Base-by-base conservation (phyloP, 2,797 vertebrate genomes). In the Notolabrus celidotus region DNA sequence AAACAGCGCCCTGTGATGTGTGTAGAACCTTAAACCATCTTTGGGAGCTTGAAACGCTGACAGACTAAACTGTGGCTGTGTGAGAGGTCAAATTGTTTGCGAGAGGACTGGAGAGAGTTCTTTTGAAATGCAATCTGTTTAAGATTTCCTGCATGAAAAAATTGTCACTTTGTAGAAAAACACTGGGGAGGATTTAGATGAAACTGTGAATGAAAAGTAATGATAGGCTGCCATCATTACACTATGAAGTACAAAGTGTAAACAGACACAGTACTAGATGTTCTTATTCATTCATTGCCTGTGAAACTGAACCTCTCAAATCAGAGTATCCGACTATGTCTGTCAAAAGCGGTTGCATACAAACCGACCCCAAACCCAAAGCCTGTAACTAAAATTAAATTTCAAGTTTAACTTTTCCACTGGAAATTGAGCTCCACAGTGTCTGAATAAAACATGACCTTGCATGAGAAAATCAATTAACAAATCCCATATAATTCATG, bases 11-110 rank as follows among this genome's bases (percentile, higher is more conserved):
- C 6, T 41, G 52, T 17, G 36, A 50, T 45, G 46, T 46, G 65
- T 56, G 59, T 4, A 33, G 55, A 83, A 73, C 72, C 66, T 71
- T 58, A 79, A 77, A 66, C 55, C 34, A 9, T 41, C 1, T 12
- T 10, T 60, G 49, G 66, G 53, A 74, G 72, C 66, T 76, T 64
- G 52, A 74, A 82, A 59, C 57, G 45, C 38, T 38, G 62, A 58
- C 47, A 71, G 56, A 72, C 62, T 77, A 59, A 77, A 78, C 73
- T 50, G 54, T 51, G 55, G 46, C 27, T 10, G 51, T 22, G 0
- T 23, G 36, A 71, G 59, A 68, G 77, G 63, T 81, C 73, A 62
- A 22, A 53, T 6, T 64, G 38, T 79, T 57, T 9, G 57, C 54
- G 59, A 39, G 67, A 62, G 49, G 22, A 55, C 63, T 5, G 43